Percentiles rank a stretch among this genome's conserved stretches.
Conservation (phyloP, 2,888 invertebrate genomes). For the Torymus aiolomorphi region DNA sequence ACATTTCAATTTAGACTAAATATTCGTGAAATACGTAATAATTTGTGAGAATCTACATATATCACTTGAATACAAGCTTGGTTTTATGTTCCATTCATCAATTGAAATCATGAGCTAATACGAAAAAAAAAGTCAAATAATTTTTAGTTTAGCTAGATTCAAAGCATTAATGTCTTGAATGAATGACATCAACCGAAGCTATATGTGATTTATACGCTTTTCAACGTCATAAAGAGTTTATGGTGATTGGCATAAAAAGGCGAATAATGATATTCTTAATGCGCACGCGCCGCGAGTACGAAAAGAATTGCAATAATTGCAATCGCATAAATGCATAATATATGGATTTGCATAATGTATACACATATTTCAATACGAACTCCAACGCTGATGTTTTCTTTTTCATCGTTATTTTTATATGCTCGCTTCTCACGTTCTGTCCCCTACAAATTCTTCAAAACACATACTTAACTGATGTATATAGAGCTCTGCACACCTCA, state of each 20-base stretch:
- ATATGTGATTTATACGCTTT: not conserved
- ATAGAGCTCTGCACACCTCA: too few species aligned
- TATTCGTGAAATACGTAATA: too few species aligned
- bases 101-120: not conserved
- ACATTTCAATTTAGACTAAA: too few species aligned
- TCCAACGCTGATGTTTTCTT: not conserved
- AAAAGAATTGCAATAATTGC: not conserved
- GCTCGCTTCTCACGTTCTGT: not conserved
- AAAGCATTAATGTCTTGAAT: too few species aligned
- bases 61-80: too few species aligned
- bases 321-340: slow-evolving; percentile 7
- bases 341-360: slow-evolving; percentile 6
- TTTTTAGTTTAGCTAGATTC: too few species aligned
- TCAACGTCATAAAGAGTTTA: not conserved
- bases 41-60: too few species aligned
- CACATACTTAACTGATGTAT: too few species aligned
- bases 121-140: too few species aligned
- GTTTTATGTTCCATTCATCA: not conserved
- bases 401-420: not conserved
- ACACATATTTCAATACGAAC: not conserved
- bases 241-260: not conserved
- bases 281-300: too few species aligned
- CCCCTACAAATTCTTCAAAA: not conserved
- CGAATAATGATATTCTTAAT: slow-evolving; percentile 1
- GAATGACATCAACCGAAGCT: too few species aligned